Percentiles rank a stretch among this genome's conserved stretches.
These are phyloP conservation scores for Synanthedon myopaeformis DNA, from an alignment of 2,888 invertebrate genomes.

Conservation along the genomic window DNA sequence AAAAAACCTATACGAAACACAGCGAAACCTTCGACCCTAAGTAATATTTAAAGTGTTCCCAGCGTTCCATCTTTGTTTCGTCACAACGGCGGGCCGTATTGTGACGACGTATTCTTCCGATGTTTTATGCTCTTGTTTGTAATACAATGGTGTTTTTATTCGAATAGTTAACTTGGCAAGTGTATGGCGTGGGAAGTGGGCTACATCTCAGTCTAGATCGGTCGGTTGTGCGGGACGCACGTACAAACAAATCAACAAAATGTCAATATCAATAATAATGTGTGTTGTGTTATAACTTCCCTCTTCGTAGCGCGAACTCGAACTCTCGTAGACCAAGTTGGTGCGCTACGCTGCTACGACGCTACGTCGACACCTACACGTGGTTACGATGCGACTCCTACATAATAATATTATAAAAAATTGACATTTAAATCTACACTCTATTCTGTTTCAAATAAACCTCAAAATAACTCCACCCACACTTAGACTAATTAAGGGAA, in stretches of 20 bases:
- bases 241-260: constrained; percentile 17
- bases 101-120: not conserved
- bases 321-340: not conserved
- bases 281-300: not conserved
- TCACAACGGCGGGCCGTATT: too few species aligned
- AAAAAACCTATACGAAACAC: too few species aligned
- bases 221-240: constrained; percentile 44
- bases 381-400: not conserved
- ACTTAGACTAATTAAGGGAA: too few species aligned
- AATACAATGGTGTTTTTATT: constrained; percentile 42
- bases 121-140: constrained; percentile 38
- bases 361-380: not conserved
- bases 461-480: too few species aligned
- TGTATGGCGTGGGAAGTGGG: constrained; percentile 29
- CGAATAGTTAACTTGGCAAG: constrained; percentile 39
- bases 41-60: not conserved
- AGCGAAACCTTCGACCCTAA: not conserved
- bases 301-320: not conserved
- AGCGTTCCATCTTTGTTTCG: not conserved
- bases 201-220: constrained; percentile 52
- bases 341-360: not conserved
- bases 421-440: not conserved
- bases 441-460: too few species aligned
- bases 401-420: not conserved
- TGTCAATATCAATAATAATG: not conserved